Percentiles rank a stretch among this genome's conserved stretches.
These are phyloP conservation scores for Sphecodes monilicornis DNA, from an alignment of 2,888 invertebrate species.

Conservation along the genomic window DNA sequence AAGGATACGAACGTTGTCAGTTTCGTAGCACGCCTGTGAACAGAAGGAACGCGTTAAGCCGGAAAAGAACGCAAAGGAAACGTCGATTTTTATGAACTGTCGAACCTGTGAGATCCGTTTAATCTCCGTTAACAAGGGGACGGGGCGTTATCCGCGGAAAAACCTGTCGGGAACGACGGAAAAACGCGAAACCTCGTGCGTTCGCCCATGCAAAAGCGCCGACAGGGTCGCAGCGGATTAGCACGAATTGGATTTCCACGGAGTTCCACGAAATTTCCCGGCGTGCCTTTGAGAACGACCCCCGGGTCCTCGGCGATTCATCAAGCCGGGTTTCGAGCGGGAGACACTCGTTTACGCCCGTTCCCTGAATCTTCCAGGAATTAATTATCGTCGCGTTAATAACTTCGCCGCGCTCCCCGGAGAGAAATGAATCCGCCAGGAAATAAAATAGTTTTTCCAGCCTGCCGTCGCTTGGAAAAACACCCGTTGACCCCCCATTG, in stretches of 20 bases:
- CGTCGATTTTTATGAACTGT: not conserved
- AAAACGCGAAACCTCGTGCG: not conserved
- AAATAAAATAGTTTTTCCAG: slow-evolving; percentile 6
- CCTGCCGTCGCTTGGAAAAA: not conserved
- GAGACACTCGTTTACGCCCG: not conserved
- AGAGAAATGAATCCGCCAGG: not conserved
- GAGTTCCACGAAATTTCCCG: slow-evolving; percentile 2
- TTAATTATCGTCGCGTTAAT: slow-evolving; percentile 25
- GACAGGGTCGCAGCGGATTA: not conserved
- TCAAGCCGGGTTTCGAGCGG: not conserved
- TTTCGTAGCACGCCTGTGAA: no score
- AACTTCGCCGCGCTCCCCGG: not conserved
- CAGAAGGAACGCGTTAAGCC: no score
- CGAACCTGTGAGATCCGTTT: not conserved
- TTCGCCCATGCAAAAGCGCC: no score
- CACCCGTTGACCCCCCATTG: not conserved
- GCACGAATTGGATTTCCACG: slow-evolving; percentile 1
- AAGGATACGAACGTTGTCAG: no score
- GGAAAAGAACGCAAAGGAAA: no score
- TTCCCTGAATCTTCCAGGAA: not conserved
- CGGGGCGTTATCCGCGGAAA: not conserved
- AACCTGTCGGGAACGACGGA: not conserved
- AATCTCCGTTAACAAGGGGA: not conserved
- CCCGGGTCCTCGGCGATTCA: not conserved
- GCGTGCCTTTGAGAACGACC: not conserved